phyloP scores from a whole-genome alignment of 2,113 vertebrate species.

The Macrotus californicus region DNA sequence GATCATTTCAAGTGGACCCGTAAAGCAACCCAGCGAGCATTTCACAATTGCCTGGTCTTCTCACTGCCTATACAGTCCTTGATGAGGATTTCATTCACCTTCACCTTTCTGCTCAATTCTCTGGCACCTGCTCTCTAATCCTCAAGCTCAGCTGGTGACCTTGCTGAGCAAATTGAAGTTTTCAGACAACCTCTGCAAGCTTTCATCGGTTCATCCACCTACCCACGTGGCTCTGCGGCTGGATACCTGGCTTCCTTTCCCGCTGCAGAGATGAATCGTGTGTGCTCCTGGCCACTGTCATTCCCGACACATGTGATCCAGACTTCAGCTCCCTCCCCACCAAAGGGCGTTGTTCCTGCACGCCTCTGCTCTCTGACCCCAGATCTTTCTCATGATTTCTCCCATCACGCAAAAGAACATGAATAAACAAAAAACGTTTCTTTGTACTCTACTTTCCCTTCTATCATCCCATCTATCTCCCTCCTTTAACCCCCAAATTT shows the following conservation, averaged over 20 bases:
- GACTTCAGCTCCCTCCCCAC: neutral
- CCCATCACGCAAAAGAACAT: neutral
- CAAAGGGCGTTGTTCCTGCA: neutral
- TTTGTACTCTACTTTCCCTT: neutral
- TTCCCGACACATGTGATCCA: accelerated
- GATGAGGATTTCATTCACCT: neutral
- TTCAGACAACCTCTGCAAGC: neutral
- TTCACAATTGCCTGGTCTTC: neutral
- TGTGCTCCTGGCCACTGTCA: neutral
- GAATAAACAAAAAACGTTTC: neutral
- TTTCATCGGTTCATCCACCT: too few species aligned
- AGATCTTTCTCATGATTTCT: neutral
- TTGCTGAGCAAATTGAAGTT: neutral
- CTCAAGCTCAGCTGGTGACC: neutral
- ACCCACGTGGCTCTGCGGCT: accelerated
- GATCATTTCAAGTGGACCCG: neutral
- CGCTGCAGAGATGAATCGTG: accelerated
- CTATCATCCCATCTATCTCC: neutral
- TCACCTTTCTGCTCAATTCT: neutral
- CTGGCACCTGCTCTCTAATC: neutral
- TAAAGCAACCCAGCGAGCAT: neutral
- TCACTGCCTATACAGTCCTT: neutral
- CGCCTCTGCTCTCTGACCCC: neutral
- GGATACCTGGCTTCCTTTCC: accelerated
- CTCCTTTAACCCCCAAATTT: neutral